These are phyloP conservation scores for Mythimna loreyi DNA, from an alignment of 2,888 invertebrate genomes.

Conservation along the genomic window DNA sequence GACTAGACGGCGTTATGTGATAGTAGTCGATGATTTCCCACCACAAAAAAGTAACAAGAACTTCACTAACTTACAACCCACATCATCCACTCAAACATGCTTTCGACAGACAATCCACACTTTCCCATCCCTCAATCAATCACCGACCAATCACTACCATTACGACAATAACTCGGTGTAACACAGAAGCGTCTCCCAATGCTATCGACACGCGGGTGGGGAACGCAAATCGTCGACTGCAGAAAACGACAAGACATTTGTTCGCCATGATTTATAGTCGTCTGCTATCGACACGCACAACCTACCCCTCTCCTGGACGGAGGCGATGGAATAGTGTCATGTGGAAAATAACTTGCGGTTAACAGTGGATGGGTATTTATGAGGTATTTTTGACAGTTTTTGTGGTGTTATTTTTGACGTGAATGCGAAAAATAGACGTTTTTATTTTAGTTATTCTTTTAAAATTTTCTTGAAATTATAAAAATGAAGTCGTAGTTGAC, in stretches of 20 bases:
- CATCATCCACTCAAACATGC: slow-evolving; percentile 13
- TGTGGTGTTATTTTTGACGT: background rate
- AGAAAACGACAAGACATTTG: slow-evolving; percentile 87
- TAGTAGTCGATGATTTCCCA: no score
- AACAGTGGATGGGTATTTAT: slow-evolving; percentile 5
- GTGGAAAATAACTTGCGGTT: slow-evolving; percentile 46
- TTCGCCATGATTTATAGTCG: slow-evolving; percentile 87
- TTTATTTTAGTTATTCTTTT: no score
- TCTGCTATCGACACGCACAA: slow-evolving; percentile 89
- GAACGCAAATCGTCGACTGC: slow-evolving; percentile 85
- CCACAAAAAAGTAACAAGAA: background rate
- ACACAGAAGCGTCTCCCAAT: slow-evolving; percentile 52
- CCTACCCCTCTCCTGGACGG: slow-evolving; percentile 82
- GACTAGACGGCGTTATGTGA: no score
- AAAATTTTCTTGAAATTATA: no score
- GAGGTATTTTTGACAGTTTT: slow-evolving; percentile 14
- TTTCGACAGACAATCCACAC: slow-evolving; percentile 26
- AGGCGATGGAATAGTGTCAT: slow-evolving; percentile 57
- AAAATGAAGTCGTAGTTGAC: no score
- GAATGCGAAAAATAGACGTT: background rate
- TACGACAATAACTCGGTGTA: slow-evolving; percentile 49
- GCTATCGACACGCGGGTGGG: slow-evolving; percentile 62
- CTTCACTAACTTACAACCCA: slow-evolving; percentile 4
- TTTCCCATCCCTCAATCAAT: slow-evolving; percentile 37
- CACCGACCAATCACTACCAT: slow-evolving; percentile 44